These are phyloP conservation scores for Liopterus haemorrhoidalis DNA, from an alignment of 2,888 invertebrate genomes.

Conservation along the genomic window DNA sequence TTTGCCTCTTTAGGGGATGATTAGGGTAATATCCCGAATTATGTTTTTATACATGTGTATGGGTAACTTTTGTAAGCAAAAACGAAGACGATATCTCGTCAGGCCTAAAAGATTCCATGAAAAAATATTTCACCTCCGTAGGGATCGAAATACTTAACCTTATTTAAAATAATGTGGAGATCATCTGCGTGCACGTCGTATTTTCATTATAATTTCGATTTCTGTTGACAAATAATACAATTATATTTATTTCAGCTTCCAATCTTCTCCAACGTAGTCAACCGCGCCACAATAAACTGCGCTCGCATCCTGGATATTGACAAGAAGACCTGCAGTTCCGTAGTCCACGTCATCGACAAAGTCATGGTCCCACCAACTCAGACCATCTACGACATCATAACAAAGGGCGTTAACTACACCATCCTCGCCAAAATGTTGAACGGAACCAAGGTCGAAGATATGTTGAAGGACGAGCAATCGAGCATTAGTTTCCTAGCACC, in stretches of 20 bases:
- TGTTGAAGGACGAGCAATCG: constrained; percentile 43
- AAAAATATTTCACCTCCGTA: too few relatives aligned
- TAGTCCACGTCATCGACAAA: constrained; percentile 60
- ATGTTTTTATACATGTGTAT: too few relatives aligned
- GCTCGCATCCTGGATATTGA: constrained; percentile 56
- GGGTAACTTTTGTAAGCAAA: too few relatives aligned
- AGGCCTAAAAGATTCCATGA: too few relatives aligned
- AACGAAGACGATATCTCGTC: too few relatives aligned
- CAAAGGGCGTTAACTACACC: constrained; percentile 44
- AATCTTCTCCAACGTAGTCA: constrained; percentile 52
- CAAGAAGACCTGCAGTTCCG: constrained; percentile 61
- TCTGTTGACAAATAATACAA: constrained; percentile 7
- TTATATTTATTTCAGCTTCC: constrained; percentile 44
- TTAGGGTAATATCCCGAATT: too few relatives aligned
- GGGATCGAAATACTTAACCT: too few relatives aligned
- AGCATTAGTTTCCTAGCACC: constrained; percentile 56
- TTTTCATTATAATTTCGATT: constrained; percentile 10
- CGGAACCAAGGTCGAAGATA: constrained; percentile 49
- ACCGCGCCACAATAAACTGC: constrained; percentile 62
- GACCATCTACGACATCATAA: constrained; percentile 48
- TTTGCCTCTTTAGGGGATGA: too few relatives aligned
- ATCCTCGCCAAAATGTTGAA: constrained; percentile 45
- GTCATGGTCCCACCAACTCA: constrained; percentile 51
- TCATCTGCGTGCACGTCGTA: too few relatives aligned
- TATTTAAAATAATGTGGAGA: too few relatives aligned